phyloP scores from a whole-genome alignment of 2,113 vertebrate genomes.

The Rynchops niger region DNA sequence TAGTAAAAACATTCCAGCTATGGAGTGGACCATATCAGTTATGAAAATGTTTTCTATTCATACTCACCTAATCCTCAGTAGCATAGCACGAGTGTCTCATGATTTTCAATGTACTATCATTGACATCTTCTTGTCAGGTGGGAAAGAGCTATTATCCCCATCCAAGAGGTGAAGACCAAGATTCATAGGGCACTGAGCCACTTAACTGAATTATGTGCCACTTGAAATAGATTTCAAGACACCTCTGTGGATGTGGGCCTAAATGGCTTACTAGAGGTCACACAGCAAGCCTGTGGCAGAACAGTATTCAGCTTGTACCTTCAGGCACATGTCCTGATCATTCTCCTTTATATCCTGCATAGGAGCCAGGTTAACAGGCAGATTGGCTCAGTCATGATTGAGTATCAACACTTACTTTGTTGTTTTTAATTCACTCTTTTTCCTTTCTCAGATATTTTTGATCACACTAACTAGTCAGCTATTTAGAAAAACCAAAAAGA shows the following conservation, averaged over 20 bases:
- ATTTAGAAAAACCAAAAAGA: slow-evolving; percentile 1
- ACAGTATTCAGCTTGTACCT: not conserved
- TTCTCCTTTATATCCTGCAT: not conserved
- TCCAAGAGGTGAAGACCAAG: not conserved
- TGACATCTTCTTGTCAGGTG: not conserved
- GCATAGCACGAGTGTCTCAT: not conserved
- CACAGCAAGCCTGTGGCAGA: not conserved
- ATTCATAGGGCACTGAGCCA: not conserved
- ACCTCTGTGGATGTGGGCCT: not conserved
- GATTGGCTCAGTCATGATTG: not conserved
- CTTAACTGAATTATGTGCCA: not conserved
- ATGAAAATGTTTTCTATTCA: not conserved
- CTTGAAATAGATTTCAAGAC: not conserved
- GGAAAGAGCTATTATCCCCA: not conserved
- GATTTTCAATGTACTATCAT: not conserved
- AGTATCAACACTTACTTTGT: not conserved
- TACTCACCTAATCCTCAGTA: not conserved
- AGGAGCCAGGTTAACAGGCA: not conserved
- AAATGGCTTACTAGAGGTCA: not conserved
- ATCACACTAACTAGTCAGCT: not conserved
- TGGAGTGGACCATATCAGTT: not conserved
- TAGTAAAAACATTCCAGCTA: not conserved
- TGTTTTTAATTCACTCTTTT: not conserved
- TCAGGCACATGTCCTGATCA: not conserved
- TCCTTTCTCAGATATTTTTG: slow-evolving; percentile 47